Conservation (phyloP, 2,888 invertebrate genomes). For the Chloromyia formosa region DNA sequence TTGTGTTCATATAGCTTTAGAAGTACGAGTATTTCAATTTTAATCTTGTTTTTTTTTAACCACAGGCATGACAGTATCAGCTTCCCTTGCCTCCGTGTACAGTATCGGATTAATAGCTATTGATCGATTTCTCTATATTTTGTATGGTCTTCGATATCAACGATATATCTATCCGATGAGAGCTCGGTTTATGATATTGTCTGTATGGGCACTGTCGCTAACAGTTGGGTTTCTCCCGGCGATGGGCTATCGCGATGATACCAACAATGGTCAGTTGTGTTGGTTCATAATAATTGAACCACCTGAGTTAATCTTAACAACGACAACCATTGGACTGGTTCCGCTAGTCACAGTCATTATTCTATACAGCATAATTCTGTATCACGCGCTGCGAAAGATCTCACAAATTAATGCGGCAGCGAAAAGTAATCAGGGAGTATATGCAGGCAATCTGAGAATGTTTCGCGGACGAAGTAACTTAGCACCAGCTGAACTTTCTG, state of each 20-base stretch:
- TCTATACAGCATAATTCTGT: constrained; percentile 69
- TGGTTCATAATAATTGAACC: constrained; percentile 70
- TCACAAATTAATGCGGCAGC: constrained; percentile 64
- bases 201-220: constrained; percentile 69
- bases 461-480: constrained; percentile 53
- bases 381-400: constrained; percentile 68
- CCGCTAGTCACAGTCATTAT: constrained; percentile 65
- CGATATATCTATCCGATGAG: constrained; percentile 69
- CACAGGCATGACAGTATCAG: constrained; percentile 71
- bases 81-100: constrained; percentile 71
- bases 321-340: constrained; percentile 67
- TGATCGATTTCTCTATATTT: constrained; percentile 72
- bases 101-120: constrained; percentile 72
- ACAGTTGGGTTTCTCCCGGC: constrained; percentile 70
- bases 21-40: background rate
- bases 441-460: constrained; percentile 57
- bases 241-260: constrained; percentile 68
- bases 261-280: constrained; percentile 67
- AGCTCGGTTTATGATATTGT: constrained; percentile 67
- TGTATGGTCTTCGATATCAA: constrained; percentile 72
- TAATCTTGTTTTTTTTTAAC: constrained; percentile 12
- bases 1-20: no score
- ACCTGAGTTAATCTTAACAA: constrained; percentile 67
- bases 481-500: no score
- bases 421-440: constrained; percentile 59